Evolutionary conservation across 1,140 invertebrate genomes (phyloP), one percentile per base, ranked within the genome.

Genomic region (Aphelenchoides besseyi): DNA sequence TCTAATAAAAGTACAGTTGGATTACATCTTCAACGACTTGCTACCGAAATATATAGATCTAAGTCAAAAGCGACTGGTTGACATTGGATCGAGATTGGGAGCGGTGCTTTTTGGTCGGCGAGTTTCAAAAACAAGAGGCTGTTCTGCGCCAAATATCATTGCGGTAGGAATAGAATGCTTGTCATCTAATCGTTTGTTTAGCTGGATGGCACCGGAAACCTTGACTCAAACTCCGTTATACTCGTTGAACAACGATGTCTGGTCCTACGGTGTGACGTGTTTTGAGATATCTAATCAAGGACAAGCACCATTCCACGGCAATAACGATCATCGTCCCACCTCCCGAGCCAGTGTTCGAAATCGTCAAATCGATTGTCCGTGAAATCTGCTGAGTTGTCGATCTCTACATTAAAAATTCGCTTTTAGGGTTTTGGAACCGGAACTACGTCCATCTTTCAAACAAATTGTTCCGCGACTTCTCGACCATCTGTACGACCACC

Each of bases 161-260:
- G n/a, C n/a, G n/a, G n/a, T n/a, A n/a, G n/a, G n/a, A n/a, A n/a
- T n/a, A n/a, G n/a, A n/a, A n/a, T n/a, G n/a, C n/a, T n/a, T n/a
- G n/a, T n/a, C n/a, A n/a, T n/a, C n/a, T n/a, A n/a, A n/a, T n/a
- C n/a, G n/a, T n/a, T n/a, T n/a, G n/a, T n/a, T n/a, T n/a, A 48
- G 48, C 29, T 98, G 95, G 95, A 98, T 98, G 95, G 94, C 95
- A 0, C 94, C 95, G 0, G 95, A 98, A 86, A 93, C 94, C 0
- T 86, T 97, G 2, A 94, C 93, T 81, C 84, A 85, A 72, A 91
- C 28, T 94, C 89, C 93, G 79, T 89, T 94, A 28, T 97, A 95
- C 83, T 95, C 94, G 1, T 91, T 90, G n/a, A 92, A 95, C 86
- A 93, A 91, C 78, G 95, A 98, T 86, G 93, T 97, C 1, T 70